Conservation (phyloP, 35 echinoderm and acorn worm genomes). For the Patiria miniata region DNA sequence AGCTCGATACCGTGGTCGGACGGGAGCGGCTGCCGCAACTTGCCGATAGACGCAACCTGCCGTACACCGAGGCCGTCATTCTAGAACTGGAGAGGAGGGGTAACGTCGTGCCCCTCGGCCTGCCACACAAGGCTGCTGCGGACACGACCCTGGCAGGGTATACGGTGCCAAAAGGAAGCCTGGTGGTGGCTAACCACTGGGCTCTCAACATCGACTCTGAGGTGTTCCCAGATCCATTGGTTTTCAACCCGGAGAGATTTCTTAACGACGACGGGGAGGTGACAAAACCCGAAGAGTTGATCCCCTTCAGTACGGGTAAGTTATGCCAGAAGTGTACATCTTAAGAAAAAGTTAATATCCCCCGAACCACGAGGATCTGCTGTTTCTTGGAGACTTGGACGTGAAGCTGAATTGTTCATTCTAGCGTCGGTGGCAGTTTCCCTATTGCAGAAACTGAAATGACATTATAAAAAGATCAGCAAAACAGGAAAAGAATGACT, state of each 20-base stretch:
- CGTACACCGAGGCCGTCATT: conserved; percentile 55
- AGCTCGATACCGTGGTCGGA: conserved; percentile 72
- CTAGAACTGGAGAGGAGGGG: conserved; percentile 59
- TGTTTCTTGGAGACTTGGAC: no score
- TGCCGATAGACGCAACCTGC: conserved; percentile 51
- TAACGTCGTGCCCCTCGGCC: conserved; percentile 41
- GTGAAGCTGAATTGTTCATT: no score
- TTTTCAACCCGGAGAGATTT: conserved; percentile 81
- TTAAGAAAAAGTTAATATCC: no score
- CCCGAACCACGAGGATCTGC: no score
- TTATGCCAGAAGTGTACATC: no score
- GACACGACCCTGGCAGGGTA: conserved; percentile 27
- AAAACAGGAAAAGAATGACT: no score
- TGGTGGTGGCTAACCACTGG: conserved; percentile 50
- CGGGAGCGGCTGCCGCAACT: conserved; percentile 44
- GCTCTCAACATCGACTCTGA: conserved; percentile 37
- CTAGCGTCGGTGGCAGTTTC: no score
- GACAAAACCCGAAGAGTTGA: conserved; percentile 55
- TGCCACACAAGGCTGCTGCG: conserved; percentile 48
- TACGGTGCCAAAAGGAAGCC: conserved; percentile 53
- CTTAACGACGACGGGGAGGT: conserved; percentile 46
- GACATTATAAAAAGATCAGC: no score
- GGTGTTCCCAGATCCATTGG: conserved; percentile 37
- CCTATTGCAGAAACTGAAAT: no score
- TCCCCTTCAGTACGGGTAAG: conserved; percentile 82